Evolutionary conservation across 64 coral and sea anemone genomes (phyloP), one percentile per base, ranked within the genome.

Genomic region (Porites australiensis): DNA sequence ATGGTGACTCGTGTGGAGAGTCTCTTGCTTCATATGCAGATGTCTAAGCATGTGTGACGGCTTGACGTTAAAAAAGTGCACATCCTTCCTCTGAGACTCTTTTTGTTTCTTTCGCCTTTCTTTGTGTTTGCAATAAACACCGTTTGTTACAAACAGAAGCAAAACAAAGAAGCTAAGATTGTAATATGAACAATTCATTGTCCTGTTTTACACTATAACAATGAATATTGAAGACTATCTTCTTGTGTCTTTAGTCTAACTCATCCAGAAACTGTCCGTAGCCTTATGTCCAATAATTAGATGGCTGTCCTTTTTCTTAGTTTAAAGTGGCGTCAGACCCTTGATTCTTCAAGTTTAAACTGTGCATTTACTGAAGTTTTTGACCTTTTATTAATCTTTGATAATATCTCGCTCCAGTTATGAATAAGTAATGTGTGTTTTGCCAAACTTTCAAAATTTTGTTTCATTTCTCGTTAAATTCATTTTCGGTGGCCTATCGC

Each of bases 71-170:
- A 78, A 57, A 12, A 78, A 16, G 16, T 55, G 51, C 50, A 78
- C 51, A 46, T 78, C 50, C 51, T 78, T 78, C 8, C 57, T 16
- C 8, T 50, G 49, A 22, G 20, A 50, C 8, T 55, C 19, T 19
- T 54, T 80, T 58, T 12, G 57, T 70, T 70, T 70, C 4, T 21
- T 18, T 61, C 55, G 20, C 20, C 54, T 80, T 80, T 51, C 54
- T 19, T 80, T 54, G 53, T 80, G 53, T 80, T 80, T 80, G 15
- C 54, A 53, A 57, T 51, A 37, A 80, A 44, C 77, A 80, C 59
- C 51, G 37, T 55, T 80, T 15, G 44, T 61, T 13, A 44, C 12
- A 37, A 80, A 80, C 21, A 80, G 54, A 60, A 80, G 53, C 14
- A 60, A 22, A 44, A 54, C 53, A 61, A 80, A 43, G 57, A 12